Evolutionary conservation across 1,140 invertebrate genomes (phyloP).

Genomic region (Ips nitidus): DNA sequence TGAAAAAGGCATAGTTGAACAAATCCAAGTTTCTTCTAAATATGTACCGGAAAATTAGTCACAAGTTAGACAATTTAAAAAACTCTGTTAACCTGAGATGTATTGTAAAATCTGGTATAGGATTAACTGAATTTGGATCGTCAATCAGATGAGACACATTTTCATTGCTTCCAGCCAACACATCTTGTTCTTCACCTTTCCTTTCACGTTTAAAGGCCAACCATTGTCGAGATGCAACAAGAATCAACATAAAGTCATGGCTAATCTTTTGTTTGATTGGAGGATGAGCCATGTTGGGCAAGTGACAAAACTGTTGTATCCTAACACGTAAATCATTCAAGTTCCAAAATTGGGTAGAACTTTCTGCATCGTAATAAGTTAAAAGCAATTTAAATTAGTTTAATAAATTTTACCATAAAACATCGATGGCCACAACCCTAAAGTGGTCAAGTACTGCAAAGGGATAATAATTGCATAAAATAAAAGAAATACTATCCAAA

Average conservation of each 20-base stretch:
- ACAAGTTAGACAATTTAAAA: neutral
- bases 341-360: conserved; percentile 18
- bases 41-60: conserved; percentile 2
- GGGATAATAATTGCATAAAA: neutral
- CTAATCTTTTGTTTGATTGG: conserved; percentile 12
- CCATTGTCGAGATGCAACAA: conserved; percentile 20
- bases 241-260: conserved; percentile 19
- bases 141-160: conserved; percentile 20
- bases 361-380: conserved; percentile 1
- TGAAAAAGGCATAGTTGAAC: conserved; percentile 12
- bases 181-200: neutral
- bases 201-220: conserved; percentile 13
- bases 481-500: neutral
- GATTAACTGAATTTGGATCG: conserved; percentile 14
- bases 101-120: conserved; percentile 32
- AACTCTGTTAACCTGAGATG: conserved; percentile 3
- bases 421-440: conserved; percentile 20
- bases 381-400: neutral
- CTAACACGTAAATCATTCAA: conserved; percentile 9
- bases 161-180: conserved; percentile 17
- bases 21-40: conserved; percentile 11
- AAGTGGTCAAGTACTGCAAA: conserved; percentile 16
- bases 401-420: conserved; percentile 15
- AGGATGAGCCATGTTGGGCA: conserved; percentile 28
- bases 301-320: conserved; percentile 18